Evolutionary conservation across 2,797 vertebrate species (phyloP).

Genomic region (Anguilla obscura): DNA sequence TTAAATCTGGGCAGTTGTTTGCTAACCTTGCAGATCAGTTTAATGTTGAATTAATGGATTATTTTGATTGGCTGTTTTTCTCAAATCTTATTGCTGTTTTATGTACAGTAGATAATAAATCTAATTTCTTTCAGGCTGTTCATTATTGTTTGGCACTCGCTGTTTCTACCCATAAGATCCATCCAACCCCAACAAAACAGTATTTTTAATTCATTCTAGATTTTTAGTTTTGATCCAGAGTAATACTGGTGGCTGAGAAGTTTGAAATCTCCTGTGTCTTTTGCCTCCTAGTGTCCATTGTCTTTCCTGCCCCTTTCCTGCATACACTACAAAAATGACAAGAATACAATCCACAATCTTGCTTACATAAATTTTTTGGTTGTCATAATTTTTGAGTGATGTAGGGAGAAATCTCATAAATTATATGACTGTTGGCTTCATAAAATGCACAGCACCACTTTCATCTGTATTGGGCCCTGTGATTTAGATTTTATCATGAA

Average conservation of each 20-base stretch:
- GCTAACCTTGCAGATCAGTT: slow-evolving; percentile 35
- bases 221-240: not conserved
- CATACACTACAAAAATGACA: not conserved
- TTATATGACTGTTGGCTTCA: not conserved
- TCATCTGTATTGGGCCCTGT: not conserved
- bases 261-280: not conserved
- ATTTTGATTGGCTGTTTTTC: slow-evolving; percentile 23
- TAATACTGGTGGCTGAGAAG: not conserved
- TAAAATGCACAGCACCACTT: not conserved
- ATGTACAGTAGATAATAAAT: not conserved
- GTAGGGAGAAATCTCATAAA: not conserved
- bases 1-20: slow-evolving; percentile 37
- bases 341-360: not conserved
- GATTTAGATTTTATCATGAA: slow-evolving; percentile 13
- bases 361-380: not conserved
- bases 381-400: not conserved
- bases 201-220: not conserved
- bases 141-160: slow-evolving; percentile 7
- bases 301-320: not conserved
- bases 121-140: not conserved
- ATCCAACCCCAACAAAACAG: slow-evolving; percentile 4
- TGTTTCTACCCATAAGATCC: not conserved
- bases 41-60: slow-evolving; percentile 29
- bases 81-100: not conserved
- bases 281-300: not conserved